phyloP scores from a whole-genome alignment of 1,140 invertebrate species.

The Danaus plexippus region DNA sequence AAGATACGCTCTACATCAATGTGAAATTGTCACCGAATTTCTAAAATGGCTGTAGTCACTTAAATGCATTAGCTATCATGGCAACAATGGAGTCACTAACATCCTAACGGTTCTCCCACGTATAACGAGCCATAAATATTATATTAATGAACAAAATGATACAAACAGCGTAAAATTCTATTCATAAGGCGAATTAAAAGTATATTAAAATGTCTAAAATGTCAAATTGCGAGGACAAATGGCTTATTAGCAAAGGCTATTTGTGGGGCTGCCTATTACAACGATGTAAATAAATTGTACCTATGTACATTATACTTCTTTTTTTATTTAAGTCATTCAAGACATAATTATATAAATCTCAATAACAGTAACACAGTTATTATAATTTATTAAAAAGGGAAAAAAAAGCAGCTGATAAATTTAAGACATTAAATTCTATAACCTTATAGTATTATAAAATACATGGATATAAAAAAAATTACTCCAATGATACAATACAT shows the following conservation, averaged over 20 bases:
- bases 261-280: conserved; percentile 26
- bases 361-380: too few relatives aligned
- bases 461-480: too few relatives aligned
- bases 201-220: conserved; percentile 66
- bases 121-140: conserved; percentile 55
- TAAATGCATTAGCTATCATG: conserved; percentile 12
- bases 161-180: conserved; percentile 65
- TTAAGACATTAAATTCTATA: too few relatives aligned
- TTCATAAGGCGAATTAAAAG: conserved; percentile 65
- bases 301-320: too few relatives aligned
- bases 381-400: too few relatives aligned
- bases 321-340: too few relatives aligned
- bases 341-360: too few relatives aligned
- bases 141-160: conserved; percentile 67
- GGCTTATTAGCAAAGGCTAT: conserved; percentile 24
- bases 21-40: background rate
- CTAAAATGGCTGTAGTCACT: conserved; percentile 6
- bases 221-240: conserved; percentile 47
- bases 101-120: conserved; percentile 32
- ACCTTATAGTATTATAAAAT: too few relatives aligned
- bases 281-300: conserved; percentile 12
- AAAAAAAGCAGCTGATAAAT: too few relatives aligned
- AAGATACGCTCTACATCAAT: conserved; percentile 5
- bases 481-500: conserved; percentile 7
- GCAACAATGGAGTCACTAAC: conserved; percentile 35